Evolutionary conservation across 1,140 invertebrate genomes (phyloP), one percentile per base, ranked within the genome.

Genomic region (Dendroctonus ponderosae): DNA sequence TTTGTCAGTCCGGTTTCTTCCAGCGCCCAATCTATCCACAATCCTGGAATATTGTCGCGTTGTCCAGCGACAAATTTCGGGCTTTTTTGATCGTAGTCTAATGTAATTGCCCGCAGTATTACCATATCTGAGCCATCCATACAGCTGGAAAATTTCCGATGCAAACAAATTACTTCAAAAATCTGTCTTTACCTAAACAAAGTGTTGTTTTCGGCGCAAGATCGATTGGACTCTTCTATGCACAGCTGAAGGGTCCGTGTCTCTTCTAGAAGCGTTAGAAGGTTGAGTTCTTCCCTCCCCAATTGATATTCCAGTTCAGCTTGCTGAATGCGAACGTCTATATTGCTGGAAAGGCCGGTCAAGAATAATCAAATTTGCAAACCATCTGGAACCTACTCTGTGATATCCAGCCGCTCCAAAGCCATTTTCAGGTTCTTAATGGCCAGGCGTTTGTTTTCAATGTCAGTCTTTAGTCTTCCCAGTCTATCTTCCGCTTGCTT

Each of bases 301-400:
- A 94, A 79, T 76, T 92, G 88, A 77, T 93, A 95, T 74, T 94
- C 92, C 66, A 94, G 78, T 79, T 95, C 93, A 0, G 93, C 93
- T 75, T 94, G 92, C 70, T 92, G 88, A 74, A 95, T 94, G 66
- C 91, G 83, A n/a, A 90, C 86, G 76, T 95, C 92, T 58, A 94
- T 93, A 76, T 94, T 94, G 73, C 92, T 94, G 12, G 43, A 46
- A 46, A 46, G 12, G 1, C 12, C 1, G 1, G 12, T 11, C 4
- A 44, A 2, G 26, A 26, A 26, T 26, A 26, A 26, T 26, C 26
- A 26, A 26, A 26, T 26, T 26, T 26, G 26, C 26, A 26, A 26
- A 48, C 11, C 7, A 5, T 11, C 14, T 48, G 5, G 15, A 57
- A 72, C 75, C 73, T 74, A 78, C 90, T 92, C 91, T 7, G 90